Evolutionary conservation across 2,797 vertebrate species (phyloP).

Genomic region (Cossypha heuglini): DNA sequence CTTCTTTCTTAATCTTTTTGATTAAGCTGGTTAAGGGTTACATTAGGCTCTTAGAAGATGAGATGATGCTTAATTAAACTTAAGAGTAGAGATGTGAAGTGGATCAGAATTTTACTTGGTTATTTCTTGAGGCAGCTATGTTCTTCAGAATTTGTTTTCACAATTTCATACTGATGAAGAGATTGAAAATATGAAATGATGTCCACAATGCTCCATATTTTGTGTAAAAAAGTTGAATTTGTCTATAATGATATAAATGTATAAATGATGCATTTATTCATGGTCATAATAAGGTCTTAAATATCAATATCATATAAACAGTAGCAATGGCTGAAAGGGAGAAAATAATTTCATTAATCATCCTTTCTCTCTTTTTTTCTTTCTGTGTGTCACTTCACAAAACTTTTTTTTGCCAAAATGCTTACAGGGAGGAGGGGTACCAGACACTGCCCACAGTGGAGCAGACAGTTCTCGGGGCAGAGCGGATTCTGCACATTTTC

Average conservation of each 20-base stretch:
- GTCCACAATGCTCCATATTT: background rate
- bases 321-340: background rate
- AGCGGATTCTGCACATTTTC: background rate
- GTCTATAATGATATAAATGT: background rate
- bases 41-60: background rate
- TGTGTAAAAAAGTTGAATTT: background rate
- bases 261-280: background rate
- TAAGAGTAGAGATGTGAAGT: background rate
- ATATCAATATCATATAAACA: background rate
- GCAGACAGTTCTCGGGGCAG: background rate
- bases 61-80: background rate
- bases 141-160: background rate
- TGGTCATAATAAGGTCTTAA: background rate
- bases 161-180: background rate
- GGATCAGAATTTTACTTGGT: background rate
- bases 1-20: background rate
- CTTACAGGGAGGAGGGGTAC: background rate
- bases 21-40: background rate
- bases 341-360: background rate
- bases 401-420: background rate
- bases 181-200: background rate
- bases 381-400: background rate
- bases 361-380: background rate
- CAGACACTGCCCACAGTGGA: background rate
- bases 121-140: background rate